These are phyloP conservation scores for Gryllus longicercus DNA, from an alignment of 2,888 invertebrate species.

Conservation along the genomic window DNA sequence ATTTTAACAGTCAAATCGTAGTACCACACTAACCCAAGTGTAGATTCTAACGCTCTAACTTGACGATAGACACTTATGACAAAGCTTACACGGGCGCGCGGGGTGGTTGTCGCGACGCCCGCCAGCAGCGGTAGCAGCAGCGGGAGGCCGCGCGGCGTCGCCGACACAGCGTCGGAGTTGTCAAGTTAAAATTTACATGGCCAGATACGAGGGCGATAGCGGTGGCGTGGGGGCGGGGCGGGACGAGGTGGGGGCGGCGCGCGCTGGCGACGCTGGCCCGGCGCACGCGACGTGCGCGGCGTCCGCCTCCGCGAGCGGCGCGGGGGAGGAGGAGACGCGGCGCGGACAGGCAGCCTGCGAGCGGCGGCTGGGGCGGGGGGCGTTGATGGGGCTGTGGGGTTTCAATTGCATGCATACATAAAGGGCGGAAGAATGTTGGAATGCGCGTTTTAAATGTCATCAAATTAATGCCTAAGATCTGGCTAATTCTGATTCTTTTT, in stretches of 20 bases:
- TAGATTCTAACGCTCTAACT: too few species aligned
- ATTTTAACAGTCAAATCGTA: too few species aligned
- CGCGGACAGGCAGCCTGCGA: not conserved
- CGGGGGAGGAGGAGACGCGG: not conserved
- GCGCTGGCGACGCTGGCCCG: not conserved
- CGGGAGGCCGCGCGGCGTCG: too few species aligned
- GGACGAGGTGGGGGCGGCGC: not conserved
- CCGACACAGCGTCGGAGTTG: not conserved
- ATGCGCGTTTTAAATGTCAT: too few species aligned
- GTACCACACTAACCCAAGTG: too few species aligned
- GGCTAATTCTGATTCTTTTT: too few species aligned
- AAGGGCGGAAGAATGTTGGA: too few species aligned
- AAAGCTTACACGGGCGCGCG: too few species aligned
- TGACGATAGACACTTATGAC: too few species aligned
- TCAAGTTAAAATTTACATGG: conserved; percentile 10
- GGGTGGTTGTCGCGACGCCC: too few species aligned
- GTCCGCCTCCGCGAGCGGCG: not conserved
- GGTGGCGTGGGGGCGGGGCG: not conserved
- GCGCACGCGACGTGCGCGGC: not conserved
- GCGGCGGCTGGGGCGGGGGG: not conserved
- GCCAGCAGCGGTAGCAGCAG: too few species aligned
- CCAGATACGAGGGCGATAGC: conserved; percentile 6
- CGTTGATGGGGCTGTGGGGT: not conserved
- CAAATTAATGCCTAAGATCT: too few species aligned
- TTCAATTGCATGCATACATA: not conserved